Evolutionary conservation across 2,888 invertebrate genomes (phyloP), one percentile per base, ranked within the genome.

Genomic region (Dynastes hyllus): DNA sequence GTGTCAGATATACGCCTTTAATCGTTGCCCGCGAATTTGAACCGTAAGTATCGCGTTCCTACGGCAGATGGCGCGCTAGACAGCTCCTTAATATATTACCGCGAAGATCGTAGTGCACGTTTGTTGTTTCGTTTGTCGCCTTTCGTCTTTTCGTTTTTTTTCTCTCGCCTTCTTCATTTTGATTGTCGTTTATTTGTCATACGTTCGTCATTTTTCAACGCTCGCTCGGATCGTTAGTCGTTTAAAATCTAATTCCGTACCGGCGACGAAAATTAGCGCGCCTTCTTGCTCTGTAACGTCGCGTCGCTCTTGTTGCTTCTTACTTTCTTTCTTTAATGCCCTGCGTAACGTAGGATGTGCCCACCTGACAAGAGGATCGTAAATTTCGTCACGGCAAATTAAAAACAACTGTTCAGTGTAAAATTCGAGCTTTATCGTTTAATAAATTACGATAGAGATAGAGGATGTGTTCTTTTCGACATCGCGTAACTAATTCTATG

Each of bases 211-310:
- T 88, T 88, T 88, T 88, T 88, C 88, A 87, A 85, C 87, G 87
- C 86, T 85, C 82, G 76, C 84, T 83, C 84, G 85, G 86, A 88
- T 88, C 89, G 88, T 89, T 88, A 89, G 87, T 86, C 87, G 88
- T 88, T 88, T 89, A 89, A 89, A 88, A 87, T 89, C 89, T 89
- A 89, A 89, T 89, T 89, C 85, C 83, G 88, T 87, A 88, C 81
- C 83, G 81, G 78, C 78, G 78, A 87, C 88, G 88, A 88, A 89
- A 89, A 89, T 89, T 89, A 89, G 88, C 86, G 87, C 84, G 86
- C 86, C 85, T 53, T 63, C 63, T 63, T 32, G 29, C 63, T 63
- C 63, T 63, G 55, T 22, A 22, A 22, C 22, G 22, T 55, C 22
- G 22, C 66, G 66, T 69, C 45, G 63, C n/a, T 27, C 32, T n/a